A percentile compares a stretch with the other conserved stretches of the same genome.
phyloP scores from a whole-genome alignment of 2,113 vertebrate genomes.

The Gila orcuttii region DNA sequence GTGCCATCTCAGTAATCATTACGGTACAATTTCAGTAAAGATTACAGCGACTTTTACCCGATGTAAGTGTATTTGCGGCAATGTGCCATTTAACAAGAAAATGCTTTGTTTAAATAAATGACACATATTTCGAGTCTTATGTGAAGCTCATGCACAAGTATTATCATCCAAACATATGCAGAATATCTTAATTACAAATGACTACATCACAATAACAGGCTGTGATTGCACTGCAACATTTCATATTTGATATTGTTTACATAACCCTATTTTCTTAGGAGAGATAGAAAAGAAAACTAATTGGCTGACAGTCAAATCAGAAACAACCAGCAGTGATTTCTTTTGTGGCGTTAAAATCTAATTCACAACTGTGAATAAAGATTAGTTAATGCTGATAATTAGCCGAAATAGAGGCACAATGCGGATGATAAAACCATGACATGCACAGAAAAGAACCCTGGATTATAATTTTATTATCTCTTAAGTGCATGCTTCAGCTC shows the following conservation, averaged over 20 bases:
- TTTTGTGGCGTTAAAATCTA: background rate
- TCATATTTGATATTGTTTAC: background rate
- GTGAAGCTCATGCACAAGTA: too few species aligned
- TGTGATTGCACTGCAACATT: background rate
- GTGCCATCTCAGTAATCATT: too few species aligned
- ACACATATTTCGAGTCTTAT: too few species aligned
- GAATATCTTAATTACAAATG: too few species aligned
- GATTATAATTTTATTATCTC: background rate
- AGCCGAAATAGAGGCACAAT: background rate
- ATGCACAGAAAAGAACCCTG: background rate
- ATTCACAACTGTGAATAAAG: constrained; percentile 3
- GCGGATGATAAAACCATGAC: background rate
- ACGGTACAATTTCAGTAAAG: too few species aligned
- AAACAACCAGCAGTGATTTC: background rate
- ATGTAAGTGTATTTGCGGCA: too few species aligned
- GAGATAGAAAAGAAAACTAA: background rate
- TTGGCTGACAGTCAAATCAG: background rate
- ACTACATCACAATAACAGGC: background rate
- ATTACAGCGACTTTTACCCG: too few species aligned
- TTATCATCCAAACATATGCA: too few species aligned
- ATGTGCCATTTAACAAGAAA: too few species aligned
- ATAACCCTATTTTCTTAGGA: background rate
- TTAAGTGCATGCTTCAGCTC: background rate
- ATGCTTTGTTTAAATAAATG: too few species aligned
- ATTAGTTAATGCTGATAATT: background rate